A percentile compares a stretch with the other conserved stretches of the same genome.
These are phyloP conservation scores for Corythornis madagascariensis DNA, from an alignment of 2,113 vertebrate species.

Conservation along the genomic window DNA sequence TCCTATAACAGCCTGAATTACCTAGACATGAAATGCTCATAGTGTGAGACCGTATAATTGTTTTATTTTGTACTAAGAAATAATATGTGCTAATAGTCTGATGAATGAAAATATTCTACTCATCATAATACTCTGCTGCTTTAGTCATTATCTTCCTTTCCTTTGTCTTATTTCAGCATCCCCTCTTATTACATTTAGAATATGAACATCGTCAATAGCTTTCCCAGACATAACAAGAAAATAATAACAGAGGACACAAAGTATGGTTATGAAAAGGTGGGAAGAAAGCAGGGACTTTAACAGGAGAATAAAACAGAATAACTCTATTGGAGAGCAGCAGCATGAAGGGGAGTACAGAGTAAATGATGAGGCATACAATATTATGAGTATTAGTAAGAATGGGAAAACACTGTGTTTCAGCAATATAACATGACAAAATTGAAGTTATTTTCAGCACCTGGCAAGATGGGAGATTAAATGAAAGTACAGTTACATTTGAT, in stretches of 20 bases:
- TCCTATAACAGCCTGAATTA: not conserved
- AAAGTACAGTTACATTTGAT: not conserved
- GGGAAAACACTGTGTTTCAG: not conserved
- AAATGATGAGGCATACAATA: not conserved
- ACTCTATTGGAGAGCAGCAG: not conserved
- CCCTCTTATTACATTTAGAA: not conserved
- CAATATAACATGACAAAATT: not conserved
- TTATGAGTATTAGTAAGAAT: slow-evolving; percentile 46
- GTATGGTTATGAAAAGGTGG: not conserved
- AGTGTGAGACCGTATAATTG: not conserved
- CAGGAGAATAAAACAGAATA: not conserved
- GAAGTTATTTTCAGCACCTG: not conserved
- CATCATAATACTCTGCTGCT: not conserved
- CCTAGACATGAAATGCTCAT: not conserved
- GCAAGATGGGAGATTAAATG: not conserved
- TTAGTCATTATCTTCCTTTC: not conserved
- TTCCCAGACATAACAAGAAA: not conserved
- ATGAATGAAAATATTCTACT: slow-evolving; percentile 9
- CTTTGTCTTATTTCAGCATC: not conserved
- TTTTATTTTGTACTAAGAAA: slow-evolving; percentile 10
- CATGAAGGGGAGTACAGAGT: not conserved
- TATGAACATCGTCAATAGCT: not conserved
- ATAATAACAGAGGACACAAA: not conserved
- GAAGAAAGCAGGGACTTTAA: not conserved
- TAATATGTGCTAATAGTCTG: slow-evolving; percentile 9